Base-by-base conservation (phyloP, 1,140 invertebrate genomes). In the Trichoplusia ni region DNA sequence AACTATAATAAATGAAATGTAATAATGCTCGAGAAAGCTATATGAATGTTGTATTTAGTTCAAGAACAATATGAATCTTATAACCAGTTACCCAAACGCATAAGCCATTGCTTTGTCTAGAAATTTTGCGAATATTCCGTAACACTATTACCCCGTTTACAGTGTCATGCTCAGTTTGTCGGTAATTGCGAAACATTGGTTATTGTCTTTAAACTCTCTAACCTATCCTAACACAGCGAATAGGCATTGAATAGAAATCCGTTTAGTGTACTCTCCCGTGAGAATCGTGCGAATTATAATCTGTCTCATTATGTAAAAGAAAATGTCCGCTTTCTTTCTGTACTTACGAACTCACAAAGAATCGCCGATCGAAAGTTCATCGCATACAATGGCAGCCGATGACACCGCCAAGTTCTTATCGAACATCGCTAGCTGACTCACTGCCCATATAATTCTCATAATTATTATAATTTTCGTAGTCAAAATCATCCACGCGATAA, bases 401-500 rank as follows among this genome's bases (percentile, higher is more conserved):
- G 84, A 89, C 79, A 85, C 69, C 59, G 64, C 33, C 59, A 59
- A 37, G 21, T 33, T 69, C 74, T 89, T 86, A 86, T 89, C 83
- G 64, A 35, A 1, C 67, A 85, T 85, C 82, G 31, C 29, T 51
- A 73, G 83, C 84, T 85, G 83, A 85, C 65, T 87, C 83, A 87
- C 77, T 70, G 73, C 40, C 72, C 71, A 79, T 81, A 86, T 76
- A 86, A 86, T 85, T 71, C 77, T 81, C 75, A 80, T 85, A 86
- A 89, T 89, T 84, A 89, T 82, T 80, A 77, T 82, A 81, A 86
- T 87, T 86, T 84, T 80, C 75, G 49, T 82, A 81, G 73, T 73
- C 75, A 81, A 84, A 80, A 65, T 73, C 77, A 81, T 77, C 77
- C 66, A 70, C 75, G 63, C 62, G 64, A 75, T 78, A 79, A 82